Evolutionary conservation across 92 coral and sea anemone species (phyloP).

Genomic region (Parazoanthus swiftii): DNA sequence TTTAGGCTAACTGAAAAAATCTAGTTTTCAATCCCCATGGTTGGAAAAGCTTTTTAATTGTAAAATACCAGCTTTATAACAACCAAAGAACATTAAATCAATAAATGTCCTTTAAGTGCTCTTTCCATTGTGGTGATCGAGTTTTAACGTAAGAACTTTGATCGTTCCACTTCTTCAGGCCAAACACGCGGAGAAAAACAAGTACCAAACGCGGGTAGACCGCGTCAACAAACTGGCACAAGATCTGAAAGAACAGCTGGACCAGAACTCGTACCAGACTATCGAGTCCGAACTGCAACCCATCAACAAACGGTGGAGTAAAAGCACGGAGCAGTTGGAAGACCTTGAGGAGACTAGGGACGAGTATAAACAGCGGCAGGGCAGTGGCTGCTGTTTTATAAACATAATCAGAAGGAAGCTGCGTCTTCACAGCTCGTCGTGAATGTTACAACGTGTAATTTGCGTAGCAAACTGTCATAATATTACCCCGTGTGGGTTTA

Average conservation of each 20-base stretch:
- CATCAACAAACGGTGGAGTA: slow-evolving; percentile 35
- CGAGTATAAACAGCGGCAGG: neutral
- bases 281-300: slow-evolving; percentile 30
- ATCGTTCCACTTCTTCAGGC: neutral
- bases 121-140: neutral
- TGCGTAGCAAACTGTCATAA: neutral
- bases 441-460: neutral
- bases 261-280: slow-evolving; percentile 23
- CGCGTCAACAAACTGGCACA: slow-evolving; percentile 34
- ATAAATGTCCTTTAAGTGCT: neutral
- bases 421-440: slow-evolving; percentile 22
- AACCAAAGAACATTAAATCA: neutral
- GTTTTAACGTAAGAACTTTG: neutral
- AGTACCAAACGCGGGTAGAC: slow-evolving; percentile 17
- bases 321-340: slow-evolving; percentile 31
- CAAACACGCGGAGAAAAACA: neutral
- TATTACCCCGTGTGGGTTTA: neutral
- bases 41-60: too few species aligned
- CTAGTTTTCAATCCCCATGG: neutral
- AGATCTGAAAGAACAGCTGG: slow-evolving; percentile 25
- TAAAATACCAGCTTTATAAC: too few species aligned
- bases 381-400: slow-evolving; percentile 8
- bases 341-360: slow-evolving; percentile 14
- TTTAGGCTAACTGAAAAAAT: too few species aligned
- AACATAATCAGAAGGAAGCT: slow-evolving; percentile 28